Percentiles rank a stretch among this genome's conserved stretches.
phyloP scores from a whole-genome alignment of 2,113 vertebrate genomes.

The Campylomormyrus numenius region DNA sequence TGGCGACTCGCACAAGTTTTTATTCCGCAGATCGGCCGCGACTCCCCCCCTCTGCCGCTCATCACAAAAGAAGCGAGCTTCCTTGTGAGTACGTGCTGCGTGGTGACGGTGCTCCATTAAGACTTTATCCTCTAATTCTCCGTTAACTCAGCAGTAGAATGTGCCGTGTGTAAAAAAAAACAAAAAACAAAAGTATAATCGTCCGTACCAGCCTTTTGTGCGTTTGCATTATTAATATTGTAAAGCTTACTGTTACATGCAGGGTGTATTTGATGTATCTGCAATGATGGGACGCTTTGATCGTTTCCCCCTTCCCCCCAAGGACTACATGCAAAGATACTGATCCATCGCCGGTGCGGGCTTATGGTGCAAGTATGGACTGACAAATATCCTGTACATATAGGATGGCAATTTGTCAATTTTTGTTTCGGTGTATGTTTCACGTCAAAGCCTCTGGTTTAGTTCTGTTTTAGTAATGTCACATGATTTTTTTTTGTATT shows the following conservation, averaged over 20 bases:
- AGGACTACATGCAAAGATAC: not conserved
- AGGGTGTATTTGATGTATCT: not conserved
- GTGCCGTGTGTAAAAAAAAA: not conserved
- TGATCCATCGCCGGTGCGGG: not conserved
- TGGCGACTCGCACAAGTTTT: slow-evolving; percentile 16
- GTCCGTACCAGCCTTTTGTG: not conserved
- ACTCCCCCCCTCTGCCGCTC: not conserved
- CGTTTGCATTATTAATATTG: not conserved
- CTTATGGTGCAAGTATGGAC: not conserved
- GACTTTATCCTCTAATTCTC: not conserved
- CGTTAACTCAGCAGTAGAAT: not conserved
- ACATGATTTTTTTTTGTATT: not conserved
- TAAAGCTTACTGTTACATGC: not conserved
- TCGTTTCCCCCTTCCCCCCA: not conserved
- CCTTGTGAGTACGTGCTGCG: not conserved
- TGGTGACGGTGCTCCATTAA: not conserved
- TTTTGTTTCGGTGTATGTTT: not conserved
- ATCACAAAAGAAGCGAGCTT: not conserved
- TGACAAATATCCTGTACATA: not conserved
- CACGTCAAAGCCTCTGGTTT: not conserved
- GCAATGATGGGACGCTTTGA: not conserved
- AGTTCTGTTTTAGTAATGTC: not conserved
- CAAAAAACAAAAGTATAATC: not conserved
- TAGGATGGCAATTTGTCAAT: not conserved
- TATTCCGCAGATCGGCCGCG: not conserved